Percentiles rank a stretch among this genome's conserved stretches.
These are phyloP conservation scores for Nymphicus hollandicus DNA, from an alignment of 2,113 vertebrate genomes.

Conservation along the genomic window DNA sequence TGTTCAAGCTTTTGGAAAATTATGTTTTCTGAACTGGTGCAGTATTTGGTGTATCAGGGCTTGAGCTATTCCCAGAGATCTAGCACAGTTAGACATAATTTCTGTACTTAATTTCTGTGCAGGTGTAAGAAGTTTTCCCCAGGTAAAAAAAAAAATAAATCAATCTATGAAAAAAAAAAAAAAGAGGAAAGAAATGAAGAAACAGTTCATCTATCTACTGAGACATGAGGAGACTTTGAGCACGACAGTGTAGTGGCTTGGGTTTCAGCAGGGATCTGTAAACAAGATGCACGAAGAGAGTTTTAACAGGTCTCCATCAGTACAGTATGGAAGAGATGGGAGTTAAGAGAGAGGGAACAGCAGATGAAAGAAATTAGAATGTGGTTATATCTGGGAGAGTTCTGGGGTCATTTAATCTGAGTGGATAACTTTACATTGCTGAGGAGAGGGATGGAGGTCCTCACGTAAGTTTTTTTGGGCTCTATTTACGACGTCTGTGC, in stretches of 20 bases:
- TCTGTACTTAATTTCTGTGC: neutral
- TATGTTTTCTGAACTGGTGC: neutral
- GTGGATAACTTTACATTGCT: neutral
- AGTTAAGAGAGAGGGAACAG: neutral
- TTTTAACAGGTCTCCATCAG: neutral
- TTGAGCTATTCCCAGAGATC: neutral
- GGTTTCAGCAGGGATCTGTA: neutral
- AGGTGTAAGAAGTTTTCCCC: neutral
- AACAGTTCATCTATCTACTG: neutral
- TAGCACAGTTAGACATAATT: neutral
- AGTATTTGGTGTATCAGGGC: neutral
- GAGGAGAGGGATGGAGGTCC: neutral
- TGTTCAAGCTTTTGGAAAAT: neutral
- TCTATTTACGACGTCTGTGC: neutral
- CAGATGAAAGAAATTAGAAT: neutral
- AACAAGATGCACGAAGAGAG: neutral
- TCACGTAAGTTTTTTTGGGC: neutral
- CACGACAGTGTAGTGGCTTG: neutral
- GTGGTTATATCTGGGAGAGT: neutral
- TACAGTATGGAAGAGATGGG: neutral
- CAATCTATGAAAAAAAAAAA: neutral
- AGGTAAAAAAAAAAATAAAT: neutral
- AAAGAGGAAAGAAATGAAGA: neutral
- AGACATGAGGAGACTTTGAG: neutral
- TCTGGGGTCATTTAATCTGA: neutral